Evolutionary conservation across 2,113 vertebrate genomes (phyloP), one percentile per base, ranked within the genome.

Genomic region (Oreochromis aureus): DNA sequence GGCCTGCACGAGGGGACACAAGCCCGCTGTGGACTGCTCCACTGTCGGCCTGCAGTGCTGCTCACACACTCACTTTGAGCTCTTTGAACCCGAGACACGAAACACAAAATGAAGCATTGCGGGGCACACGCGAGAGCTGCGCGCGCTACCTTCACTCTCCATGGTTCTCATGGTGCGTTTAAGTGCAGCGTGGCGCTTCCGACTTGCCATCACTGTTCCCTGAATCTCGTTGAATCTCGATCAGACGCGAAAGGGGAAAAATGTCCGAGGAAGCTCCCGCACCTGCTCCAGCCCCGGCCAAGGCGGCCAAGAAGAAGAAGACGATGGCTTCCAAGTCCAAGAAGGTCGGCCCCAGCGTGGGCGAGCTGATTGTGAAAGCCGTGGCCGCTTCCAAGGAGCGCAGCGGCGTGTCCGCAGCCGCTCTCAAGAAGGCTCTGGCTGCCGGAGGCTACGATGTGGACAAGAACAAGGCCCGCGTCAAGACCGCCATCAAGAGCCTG

Each of bases 211-310:
- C 10, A 13, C 18, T 39, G 30, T 2, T 4, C 1, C 0, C 10
- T 2, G 3, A 66, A 7, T 15, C 6, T 39, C 2, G 1, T 7
- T 2, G 22, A 5, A 2, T 18, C 2, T 2, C 0, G 13, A 4
- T 2, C 1, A 10, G 1, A 7, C 6, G 3, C 1, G 2, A 13
- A 51, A 6, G 1, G 0, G 3, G 2, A 82, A 84, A 10, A 8
- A 92, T 91, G 91, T 73, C 83, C 16, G 89, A 92, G 71, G 89
- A 59, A 6, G 91, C 81, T 4, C 88, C 88, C 24, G 58, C 55
- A 27, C 51, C 24, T 10, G 79, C 78, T 7, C 9, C 55, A 27
- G 66, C 3, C 2, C 66, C 82, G n/a, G n/a, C n/a, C n/a, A n/a
- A n/a, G n/a, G n/a, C n/a, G n/a, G n/a, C n/a, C n/a, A n/a, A n/a